Evolutionary conservation across 2,113 vertebrate genomes (phyloP).

Genomic region (Pampusana beccarii): DNA sequence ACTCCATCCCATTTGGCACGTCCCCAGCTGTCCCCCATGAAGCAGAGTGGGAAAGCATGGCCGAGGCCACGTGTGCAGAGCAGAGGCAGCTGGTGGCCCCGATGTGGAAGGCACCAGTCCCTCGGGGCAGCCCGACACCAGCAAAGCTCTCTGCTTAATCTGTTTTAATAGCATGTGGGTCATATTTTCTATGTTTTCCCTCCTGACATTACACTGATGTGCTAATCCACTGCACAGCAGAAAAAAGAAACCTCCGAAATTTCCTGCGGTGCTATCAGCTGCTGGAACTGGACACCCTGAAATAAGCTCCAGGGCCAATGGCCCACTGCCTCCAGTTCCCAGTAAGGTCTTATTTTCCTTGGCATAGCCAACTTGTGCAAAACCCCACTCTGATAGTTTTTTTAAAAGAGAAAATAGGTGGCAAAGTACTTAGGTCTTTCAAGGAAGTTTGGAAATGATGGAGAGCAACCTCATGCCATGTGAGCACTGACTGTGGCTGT

Average conservation of each 20-base stretch:
- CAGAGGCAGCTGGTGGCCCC: neutral
- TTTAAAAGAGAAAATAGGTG: slow-evolving; percentile 6
- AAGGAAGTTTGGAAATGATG: neutral
- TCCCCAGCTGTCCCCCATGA: neutral
- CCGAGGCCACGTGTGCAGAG: neutral
- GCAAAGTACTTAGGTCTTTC: slow-evolving; percentile 17
- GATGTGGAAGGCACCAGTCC: neutral
- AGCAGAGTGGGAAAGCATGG: rapidly evolving
- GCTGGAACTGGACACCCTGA: neutral
- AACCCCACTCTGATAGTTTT: neutral
- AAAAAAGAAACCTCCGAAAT: neutral
- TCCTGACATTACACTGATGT: neutral
- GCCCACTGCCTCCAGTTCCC: neutral
- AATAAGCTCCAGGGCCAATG: neutral
- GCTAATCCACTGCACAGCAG: neutral
- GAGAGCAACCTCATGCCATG: neutral
- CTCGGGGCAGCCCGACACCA: neutral
- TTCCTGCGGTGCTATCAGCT: neutral
- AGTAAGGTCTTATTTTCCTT: slow-evolving; percentile 19
- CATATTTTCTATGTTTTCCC: neutral
- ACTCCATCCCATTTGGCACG: rapidly evolving
- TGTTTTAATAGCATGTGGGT: neutral
- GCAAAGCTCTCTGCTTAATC: neutral
- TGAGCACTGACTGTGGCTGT: neutral
- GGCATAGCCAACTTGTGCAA: neutral